phyloP scores from a whole-genome alignment of 2,888 invertebrate genomes.

The Zonitis immaculata region DNA sequence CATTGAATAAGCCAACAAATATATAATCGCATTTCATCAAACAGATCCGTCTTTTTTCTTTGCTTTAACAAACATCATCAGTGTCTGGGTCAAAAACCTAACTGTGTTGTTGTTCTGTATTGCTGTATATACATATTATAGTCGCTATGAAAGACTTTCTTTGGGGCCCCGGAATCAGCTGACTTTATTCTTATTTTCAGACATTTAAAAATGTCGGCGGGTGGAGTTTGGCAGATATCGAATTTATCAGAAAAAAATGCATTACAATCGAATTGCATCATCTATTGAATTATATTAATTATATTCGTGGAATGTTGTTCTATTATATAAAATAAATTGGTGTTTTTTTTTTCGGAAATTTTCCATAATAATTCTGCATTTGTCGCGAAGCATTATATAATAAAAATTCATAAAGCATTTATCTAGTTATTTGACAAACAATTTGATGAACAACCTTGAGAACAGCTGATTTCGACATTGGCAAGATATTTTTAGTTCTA shows the following conservation, averaged over 20 bases:
- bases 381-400: too few species aligned
- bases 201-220: slow-evolving; percentile 28
- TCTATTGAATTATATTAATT: too few species aligned
- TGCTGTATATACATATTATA: too few species aligned
- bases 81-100: slow-evolving; percentile 20
- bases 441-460: background rate
- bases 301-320: too few species aligned
- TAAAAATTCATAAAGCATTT: background rate
- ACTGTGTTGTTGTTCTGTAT: too few species aligned
- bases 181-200: slow-evolving; percentile 22
- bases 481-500: background rate
- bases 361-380: too few species aligned
- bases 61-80: slow-evolving; percentile 14
- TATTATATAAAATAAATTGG: too few species aligned
- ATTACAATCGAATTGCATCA: too few species aligned
- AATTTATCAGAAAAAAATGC: too few species aligned
- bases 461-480: background rate
- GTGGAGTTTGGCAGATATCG: too few species aligned
- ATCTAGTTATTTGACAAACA: background rate
- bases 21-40: slow-evolving; percentile 9
- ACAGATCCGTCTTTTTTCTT: slow-evolving; percentile 7
- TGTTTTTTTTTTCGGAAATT: too few species aligned
- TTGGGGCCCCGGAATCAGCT: slow-evolving; percentile 25
- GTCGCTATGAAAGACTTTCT: slow-evolving; percentile 15
- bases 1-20: background rate